Evolutionary conservation across 1,140 invertebrate species (phyloP), one percentile per base, ranked within the genome.

Genomic region (Dolichoris vasculosae): DNA sequence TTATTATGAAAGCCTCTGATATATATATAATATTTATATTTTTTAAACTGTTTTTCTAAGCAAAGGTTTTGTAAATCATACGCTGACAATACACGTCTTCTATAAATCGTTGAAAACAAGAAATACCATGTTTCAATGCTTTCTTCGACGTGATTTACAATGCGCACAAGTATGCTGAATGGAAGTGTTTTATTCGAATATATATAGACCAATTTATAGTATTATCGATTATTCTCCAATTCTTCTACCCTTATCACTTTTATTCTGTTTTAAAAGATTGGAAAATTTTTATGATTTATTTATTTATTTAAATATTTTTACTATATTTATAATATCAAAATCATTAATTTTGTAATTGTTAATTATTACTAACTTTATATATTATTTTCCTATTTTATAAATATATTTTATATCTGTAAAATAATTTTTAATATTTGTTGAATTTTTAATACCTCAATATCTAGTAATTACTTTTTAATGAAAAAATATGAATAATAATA

Each of bases 111-210:
- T 8, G 71, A 59, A 59, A 82, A 82, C 80, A 63, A 75, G 81
- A 83, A 83, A 83, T 83, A 83, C 51, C 81, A 83, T 46, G 81
- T 83, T 83, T 63, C 69, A 83, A 83, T 83, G 81, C 81, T 75
- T 83, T 75, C 81, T 75, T 73, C 48, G 81, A 59, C 81, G 51
- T 76, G 71, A 83, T 83, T 83, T 83, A 83, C 81, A 76, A 26
- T 75, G 48, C 38, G 38, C n/a, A 76, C 75, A 83, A 75, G 69
- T 75, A 83, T 76, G 81, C 63, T 83, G 81, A 83, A 59, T 76
- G 43, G 35, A 76, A 83, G 69, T 83, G 48, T 83, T 82, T 82
- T 64, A 82, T 82, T 82, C 80, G 38, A n/a, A 8, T 46, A 55
- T 64, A 32, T 64, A 32, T 30, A n/a, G 63, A 64, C 63, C 63